Percentiles rank a stretch among this genome's conserved stretches.
Evolutionary conservation across 1,140 invertebrate genomes (phyloP).

Genomic region (Diachasmimorpha longicaudata): DNA sequence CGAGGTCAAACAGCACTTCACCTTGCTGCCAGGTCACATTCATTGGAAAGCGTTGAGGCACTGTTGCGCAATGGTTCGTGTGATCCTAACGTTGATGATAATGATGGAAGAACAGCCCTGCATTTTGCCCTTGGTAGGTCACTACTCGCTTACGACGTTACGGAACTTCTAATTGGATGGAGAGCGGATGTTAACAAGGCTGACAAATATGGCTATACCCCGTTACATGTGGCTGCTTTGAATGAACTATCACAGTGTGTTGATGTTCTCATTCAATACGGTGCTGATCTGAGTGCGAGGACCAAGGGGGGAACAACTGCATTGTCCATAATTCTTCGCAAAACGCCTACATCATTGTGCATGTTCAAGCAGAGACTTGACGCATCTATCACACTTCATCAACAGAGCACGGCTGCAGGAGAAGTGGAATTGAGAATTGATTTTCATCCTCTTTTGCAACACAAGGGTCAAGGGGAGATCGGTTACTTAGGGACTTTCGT

Average conservation of each 20-base stretch:
- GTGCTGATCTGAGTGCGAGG: conserved; percentile 82
- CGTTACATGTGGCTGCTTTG: conserved; percentile 84
- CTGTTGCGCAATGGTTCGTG: conserved; percentile 74
- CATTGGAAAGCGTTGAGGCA: conserved; percentile 78
- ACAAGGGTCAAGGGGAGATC: conserved; percentile 79
- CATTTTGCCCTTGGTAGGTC: conserved; percentile 81
- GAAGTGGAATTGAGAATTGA: conserved; percentile 83
- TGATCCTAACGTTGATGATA: conserved; percentile 77
- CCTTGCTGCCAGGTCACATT: conserved; percentile 76
- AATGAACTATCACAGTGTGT: conserved; percentile 85
- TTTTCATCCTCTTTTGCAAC: conserved; percentile 78
- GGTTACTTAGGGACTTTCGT: conserved; percentile 83
- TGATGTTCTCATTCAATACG: conserved; percentile 80
- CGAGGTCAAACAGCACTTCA: conserved; percentile 80
- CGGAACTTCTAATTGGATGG: conserved; percentile 76
- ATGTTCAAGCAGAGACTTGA: conserved; percentile 80
- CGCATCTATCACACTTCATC: conserved; percentile 77
- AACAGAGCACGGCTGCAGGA: conserved; percentile 76
- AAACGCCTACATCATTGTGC: conserved; percentile 80
- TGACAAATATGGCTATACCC: conserved; percentile 88
- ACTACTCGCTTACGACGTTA: conserved; percentile 75
- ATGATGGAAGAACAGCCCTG: conserved; percentile 77
- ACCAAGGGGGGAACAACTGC: conserved; percentile 84
- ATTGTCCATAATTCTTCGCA: conserved; percentile 80
- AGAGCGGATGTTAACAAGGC: conserved; percentile 83